A percentile compares a stretch with the other conserved stretches of the same genome.
Conservation (phyloP, 2,888 invertebrate species). For the Erebia epiphron region DNA sequence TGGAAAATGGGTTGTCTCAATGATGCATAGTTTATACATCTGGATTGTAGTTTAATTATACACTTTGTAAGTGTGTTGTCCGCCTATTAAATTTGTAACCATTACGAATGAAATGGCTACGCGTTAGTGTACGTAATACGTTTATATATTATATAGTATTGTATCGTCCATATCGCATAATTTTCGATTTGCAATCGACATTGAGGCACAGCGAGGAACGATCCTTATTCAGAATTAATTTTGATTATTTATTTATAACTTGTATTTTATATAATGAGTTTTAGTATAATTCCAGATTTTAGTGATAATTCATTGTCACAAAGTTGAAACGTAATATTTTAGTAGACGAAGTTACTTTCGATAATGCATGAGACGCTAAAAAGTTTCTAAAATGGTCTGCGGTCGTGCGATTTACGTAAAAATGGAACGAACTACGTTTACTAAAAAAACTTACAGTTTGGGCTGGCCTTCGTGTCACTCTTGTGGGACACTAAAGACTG, state of each 20-base stretch:
- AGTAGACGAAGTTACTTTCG: background rate
- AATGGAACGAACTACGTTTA: background rate
- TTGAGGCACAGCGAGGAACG: slow-evolving; percentile 52
- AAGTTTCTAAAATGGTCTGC: background rate
- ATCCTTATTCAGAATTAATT: slow-evolving; percentile 21
- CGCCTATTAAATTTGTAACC: slow-evolving; percentile 81
- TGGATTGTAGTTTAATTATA: slow-evolving; percentile 80
- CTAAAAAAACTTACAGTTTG: slow-evolving; percentile 8
- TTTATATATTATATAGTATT: slow-evolving; percentile 70
- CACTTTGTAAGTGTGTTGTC: slow-evolving; percentile 81
- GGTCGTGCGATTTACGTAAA: too few relatives aligned
- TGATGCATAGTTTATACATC: slow-evolving; percentile 81
- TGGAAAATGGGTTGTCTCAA: slow-evolving; percentile 70
- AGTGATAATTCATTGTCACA: slow-evolving; percentile 30
- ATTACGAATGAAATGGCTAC: slow-evolving; percentile 77
- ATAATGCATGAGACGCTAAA: too few relatives aligned
- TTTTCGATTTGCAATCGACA: slow-evolving; percentile 53
- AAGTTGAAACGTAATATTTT: slow-evolving; percentile 13
- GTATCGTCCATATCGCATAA: slow-evolving; percentile 66
- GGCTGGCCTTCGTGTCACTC: slow-evolving; percentile 47
- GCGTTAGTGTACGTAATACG: slow-evolving; percentile 75
- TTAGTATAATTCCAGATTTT: slow-evolving; percentile 18
- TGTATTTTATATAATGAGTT: slow-evolving; percentile 9
- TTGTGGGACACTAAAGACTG: slow-evolving; percentile 68
- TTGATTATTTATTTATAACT: slow-evolving; percentile 17